These are phyloP conservation scores for Poeciliopsis presidionis DNA, from an alignment of 2,797 vertebrate species.

Conservation along the genomic window DNA sequence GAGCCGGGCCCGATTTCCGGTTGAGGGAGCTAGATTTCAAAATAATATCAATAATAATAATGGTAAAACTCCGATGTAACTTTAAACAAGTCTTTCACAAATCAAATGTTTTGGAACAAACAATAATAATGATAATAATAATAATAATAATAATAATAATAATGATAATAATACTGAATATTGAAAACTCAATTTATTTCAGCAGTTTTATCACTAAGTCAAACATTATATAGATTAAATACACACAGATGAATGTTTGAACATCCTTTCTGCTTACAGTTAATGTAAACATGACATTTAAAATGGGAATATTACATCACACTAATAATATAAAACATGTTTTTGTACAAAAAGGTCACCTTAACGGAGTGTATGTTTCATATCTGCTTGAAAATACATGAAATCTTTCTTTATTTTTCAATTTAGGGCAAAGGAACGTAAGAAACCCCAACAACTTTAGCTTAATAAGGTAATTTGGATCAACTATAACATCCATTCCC, in stretches of 20 bases:
- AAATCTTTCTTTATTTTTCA: too few species aligned
- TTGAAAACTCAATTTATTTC: too few species aligned
- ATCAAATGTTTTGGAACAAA: not conserved
- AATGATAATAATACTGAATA: too few species aligned
- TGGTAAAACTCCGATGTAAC: not conserved
- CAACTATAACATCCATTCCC: not conserved
- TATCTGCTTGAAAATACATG: too few species aligned
- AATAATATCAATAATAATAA: slow-evolving; percentile 31
- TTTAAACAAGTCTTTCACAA: not conserved
- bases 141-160: too few species aligned
- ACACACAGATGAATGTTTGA: too few species aligned
- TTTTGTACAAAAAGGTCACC: not conserved
- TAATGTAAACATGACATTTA: not conserved
- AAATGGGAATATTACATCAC: not conserved
- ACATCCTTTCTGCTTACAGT: not conserved
- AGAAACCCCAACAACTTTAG: not conserved
- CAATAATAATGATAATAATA: too few species aligned
- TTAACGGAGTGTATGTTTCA: not conserved
- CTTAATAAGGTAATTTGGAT: not conserved
- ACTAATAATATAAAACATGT: not conserved
- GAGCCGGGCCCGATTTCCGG: slow-evolving; percentile 53
- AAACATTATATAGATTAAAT: too few species aligned
- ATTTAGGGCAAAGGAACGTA: not conserved
- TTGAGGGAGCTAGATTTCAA: slow-evolving; percentile 43
- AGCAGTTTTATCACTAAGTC: too few species aligned